phyloP scores from a whole-genome alignment of 2,888 invertebrate genomes.

The Leptopilina myrica region DNA sequence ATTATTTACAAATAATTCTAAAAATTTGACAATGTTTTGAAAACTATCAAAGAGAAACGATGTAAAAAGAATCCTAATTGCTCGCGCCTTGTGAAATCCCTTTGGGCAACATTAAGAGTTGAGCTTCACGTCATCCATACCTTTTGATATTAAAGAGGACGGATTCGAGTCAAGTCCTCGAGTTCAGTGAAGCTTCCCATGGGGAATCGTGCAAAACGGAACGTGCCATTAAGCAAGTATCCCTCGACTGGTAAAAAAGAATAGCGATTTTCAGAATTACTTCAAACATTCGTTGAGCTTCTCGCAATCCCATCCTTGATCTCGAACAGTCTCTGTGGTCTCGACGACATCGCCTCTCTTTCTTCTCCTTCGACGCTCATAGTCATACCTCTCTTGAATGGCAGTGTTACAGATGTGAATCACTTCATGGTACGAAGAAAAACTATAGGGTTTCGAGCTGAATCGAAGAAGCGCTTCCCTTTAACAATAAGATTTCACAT shows the following conservation, averaged over 20 bases:
- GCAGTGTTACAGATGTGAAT: conserved; percentile 91
- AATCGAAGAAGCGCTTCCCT: conserved; percentile 90
- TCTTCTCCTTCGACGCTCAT: conserved; percentile 58
- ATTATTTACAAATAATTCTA: not conserved
- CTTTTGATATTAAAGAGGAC: conserved; percentile 22
- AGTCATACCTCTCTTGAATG: conserved; percentile 86
- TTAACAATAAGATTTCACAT: conserved; percentile 44
- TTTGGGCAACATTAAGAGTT: not conserved
- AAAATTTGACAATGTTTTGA: not conserved
- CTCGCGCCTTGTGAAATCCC: not conserved
- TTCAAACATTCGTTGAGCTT: conserved; percentile 74
- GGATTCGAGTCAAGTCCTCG: not conserved
- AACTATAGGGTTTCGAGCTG: conserved; percentile 88
- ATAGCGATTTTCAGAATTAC: conserved; percentile 52
- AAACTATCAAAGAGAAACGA: not conserved
- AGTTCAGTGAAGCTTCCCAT: not conserved
- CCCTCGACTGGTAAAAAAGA: conserved; percentile 5
- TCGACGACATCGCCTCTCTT: conserved; percentile 41
- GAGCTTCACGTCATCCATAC: not conserved
- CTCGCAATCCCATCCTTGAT: conserved; percentile 72
- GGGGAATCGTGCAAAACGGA: conserved; percentile 2
- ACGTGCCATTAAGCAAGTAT: conserved; percentile 21
- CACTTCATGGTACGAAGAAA: conserved; percentile 88
- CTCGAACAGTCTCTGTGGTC: conserved; percentile 57
- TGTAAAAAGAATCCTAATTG: not conserved